phyloP scores from a whole-genome alignment of 2,888 invertebrate genomes.

The Pterostichus niger region DNA sequence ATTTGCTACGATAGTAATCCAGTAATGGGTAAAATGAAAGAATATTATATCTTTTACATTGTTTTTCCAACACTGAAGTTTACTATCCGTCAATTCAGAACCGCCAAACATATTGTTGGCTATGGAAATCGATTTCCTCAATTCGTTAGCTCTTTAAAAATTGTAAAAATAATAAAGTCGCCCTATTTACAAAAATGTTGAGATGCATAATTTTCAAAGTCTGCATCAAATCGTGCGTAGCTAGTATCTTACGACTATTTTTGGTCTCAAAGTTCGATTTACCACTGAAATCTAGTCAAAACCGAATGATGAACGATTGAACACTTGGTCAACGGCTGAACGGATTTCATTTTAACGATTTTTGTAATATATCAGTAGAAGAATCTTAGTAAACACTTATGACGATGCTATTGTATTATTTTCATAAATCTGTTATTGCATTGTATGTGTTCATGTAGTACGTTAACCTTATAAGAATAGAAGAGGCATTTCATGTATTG shows the following conservation, averaged over 20 bases:
- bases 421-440: not conserved
- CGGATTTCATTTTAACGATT: not conserved
- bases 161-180: no score
- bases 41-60: no score
- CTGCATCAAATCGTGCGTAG: not conserved
- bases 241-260: conserved; percentile 5
- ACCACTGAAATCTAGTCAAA: conserved; percentile 13
- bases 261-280: conserved; percentile 29
- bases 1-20: no score
- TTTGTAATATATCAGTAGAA: not conserved
- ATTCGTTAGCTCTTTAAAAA: no score
- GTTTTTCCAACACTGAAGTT: no score
- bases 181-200: no score
- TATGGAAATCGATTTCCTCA: no score
- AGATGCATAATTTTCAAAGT: not conserved
- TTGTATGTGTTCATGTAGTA: not conserved
- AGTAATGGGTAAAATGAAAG: no score
- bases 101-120: no score
- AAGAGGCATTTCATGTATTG: not conserved
- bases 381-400: not conserved
- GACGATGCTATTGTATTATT: not conserved
- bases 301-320: not conserved
- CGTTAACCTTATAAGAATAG: not conserved
- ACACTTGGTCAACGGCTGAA: not conserved
- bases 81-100: no score